Evolutionary conservation across 1,140 invertebrate genomes (phyloP).

Genomic region (Plectrocnemia conspersa): DNA sequence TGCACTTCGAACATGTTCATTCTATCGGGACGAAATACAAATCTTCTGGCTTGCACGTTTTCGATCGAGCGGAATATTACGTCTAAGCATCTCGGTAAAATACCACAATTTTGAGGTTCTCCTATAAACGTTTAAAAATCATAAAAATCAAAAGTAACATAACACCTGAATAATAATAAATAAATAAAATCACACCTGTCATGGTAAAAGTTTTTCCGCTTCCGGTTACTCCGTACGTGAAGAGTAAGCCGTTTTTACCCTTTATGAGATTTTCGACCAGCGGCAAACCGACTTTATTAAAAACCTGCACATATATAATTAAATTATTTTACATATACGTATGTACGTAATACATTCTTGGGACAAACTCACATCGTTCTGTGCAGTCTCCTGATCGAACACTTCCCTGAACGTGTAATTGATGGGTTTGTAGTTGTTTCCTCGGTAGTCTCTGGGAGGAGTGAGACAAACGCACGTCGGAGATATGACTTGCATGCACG

Average conservation of each 20-base stretch:
- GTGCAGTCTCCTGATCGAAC: constrained; percentile 71
- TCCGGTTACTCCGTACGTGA: constrained; percentile 94
- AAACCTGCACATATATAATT: constrained; percentile 43
- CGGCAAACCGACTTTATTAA: constrained; percentile 78
- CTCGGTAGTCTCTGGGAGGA: constrained; percentile 60
- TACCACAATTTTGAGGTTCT: constrained; percentile 70
- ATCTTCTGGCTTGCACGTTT: constrained; percentile 72
- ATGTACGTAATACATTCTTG: too few relatives aligned
- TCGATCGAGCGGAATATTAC: constrained; percentile 88
- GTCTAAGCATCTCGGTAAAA: constrained; percentile 85
- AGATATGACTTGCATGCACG: constrained; percentile 70
- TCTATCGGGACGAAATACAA: constrained; percentile 87
- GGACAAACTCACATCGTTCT: constrained; percentile 66
- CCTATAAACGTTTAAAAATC: constrained; percentile 37
- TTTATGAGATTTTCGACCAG: constrained; percentile 75
- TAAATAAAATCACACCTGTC: constrained; percentile 55
- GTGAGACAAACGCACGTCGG: constrained; percentile 64
- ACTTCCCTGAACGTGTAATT: constrained; percentile 79
- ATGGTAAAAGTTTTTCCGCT: constrained; percentile 97
- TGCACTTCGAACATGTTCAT: constrained; percentile 92
- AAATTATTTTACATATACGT: too few relatives aligned
- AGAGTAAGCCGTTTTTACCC: constrained; percentile 84
- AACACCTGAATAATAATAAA: constrained; percentile 38
- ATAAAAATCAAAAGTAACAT: constrained; percentile 48
- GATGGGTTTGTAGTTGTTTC: constrained; percentile 60